Conservation (phyloP, 2,888 invertebrate species). For the Xanthostigma xanthostigma region DNA sequence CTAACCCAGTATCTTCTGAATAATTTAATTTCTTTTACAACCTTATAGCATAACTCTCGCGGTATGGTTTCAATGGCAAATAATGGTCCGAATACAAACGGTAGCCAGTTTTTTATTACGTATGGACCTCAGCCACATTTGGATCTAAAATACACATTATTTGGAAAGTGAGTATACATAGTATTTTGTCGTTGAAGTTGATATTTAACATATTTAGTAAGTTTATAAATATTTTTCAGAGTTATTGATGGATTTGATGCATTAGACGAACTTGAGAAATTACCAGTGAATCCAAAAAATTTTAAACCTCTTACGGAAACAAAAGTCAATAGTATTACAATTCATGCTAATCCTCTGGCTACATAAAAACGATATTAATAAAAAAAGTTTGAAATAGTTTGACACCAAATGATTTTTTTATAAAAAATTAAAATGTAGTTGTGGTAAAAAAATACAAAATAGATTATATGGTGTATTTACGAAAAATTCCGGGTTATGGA, state of each 20-base stretch:
- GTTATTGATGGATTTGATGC: slow-evolving; percentile 95
- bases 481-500: no score
- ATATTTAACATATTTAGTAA: not conserved
- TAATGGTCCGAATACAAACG: slow-evolving; percentile 95
- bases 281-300: slow-evolving; percentile 87
- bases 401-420: no score
- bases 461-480: no score
- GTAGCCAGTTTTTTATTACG: slow-evolving; percentile 94
- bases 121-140: slow-evolving; percentile 90
- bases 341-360: slow-evolving; percentile 97
- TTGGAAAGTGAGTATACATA: slow-evolving; percentile 64
- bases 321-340: slow-evolving; percentile 75
- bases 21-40: not conserved
- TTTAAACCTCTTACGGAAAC: slow-evolving; percentile 77
- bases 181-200: not conserved
- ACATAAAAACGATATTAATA: slow-evolving; percentile 31
- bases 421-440: no score
- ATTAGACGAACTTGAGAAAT: slow-evolving; percentile 89
- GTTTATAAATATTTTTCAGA: slow-evolving; percentile 37
- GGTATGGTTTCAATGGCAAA: slow-evolving; percentile 97
- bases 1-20: no score
- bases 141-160: slow-evolving; percentile 92
- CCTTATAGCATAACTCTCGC: slow-evolving; percentile 60
- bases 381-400: not conserved
- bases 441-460: no score